These are phyloP conservation scores for Mycalesis mineus DNA, from an alignment of 2,888 invertebrate genomes.

Conservation along the genomic window DNA sequence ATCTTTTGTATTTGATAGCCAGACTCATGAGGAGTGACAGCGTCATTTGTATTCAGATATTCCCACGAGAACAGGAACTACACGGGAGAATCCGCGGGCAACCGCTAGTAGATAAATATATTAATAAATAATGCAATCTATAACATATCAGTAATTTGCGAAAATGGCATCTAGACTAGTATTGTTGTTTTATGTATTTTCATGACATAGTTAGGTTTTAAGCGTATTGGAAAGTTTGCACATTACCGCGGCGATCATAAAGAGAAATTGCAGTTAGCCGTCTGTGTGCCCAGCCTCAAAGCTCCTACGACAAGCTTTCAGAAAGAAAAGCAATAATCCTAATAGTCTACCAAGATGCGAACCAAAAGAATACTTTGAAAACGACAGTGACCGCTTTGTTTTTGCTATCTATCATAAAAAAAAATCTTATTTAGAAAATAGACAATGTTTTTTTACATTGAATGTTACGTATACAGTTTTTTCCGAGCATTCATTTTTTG, in stretches of 20 bases:
- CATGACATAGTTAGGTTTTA: slow-evolving; percentile 17
- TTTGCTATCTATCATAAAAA: neutral
- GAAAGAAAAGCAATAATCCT: neutral
- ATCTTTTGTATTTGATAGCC: too few relatives aligned
- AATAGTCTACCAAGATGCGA: neutral
- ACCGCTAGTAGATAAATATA: too few relatives aligned
- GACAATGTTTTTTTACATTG: neutral
- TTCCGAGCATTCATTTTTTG: too few relatives aligned
- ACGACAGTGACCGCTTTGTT: neutral
- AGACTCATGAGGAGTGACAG: too few relatives aligned
- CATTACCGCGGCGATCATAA: slow-evolving; percentile 18
- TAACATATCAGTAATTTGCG: too few relatives aligned
- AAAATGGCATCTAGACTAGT: neutral
- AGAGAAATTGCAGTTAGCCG: slow-evolving; percentile 17
- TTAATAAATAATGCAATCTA: too few relatives aligned
- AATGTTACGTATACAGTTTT: neutral
- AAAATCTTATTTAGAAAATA: neutral
- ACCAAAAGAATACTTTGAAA: neutral
- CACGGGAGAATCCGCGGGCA: too few relatives aligned
- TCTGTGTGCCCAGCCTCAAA: neutral
- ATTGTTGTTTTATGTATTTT: neutral
- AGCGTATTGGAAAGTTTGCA: slow-evolving; percentile 18
- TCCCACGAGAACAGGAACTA: too few relatives aligned
- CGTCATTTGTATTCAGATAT: too few relatives aligned
- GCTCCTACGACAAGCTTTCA: slow-evolving; percentile 4